Conservation (phyloP, 2,113 vertebrate species). For the Leptobrachium ailaonicum region DNA sequence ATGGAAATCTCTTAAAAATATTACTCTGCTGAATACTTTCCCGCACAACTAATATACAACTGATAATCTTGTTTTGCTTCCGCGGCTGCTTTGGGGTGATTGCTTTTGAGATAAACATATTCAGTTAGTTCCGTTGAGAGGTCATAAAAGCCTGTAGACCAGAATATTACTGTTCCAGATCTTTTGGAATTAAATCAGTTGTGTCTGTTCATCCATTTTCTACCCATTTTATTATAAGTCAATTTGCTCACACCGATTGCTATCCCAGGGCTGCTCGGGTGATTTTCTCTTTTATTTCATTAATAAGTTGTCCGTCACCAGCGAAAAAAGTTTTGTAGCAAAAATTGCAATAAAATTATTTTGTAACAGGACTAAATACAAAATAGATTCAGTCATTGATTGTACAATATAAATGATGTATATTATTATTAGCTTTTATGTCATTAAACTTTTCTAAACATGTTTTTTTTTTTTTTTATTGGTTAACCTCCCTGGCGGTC, state of each 20-base stretch:
- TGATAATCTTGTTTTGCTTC: not conserved
- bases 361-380: too few species aligned
- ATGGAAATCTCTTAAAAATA: slow-evolving; percentile 1
- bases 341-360: not conserved
- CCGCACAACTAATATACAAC: not conserved
- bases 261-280: not conserved
- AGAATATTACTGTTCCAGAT: not conserved
- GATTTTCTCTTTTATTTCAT: not conserved
- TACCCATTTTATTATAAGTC: not conserved
- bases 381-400: too few species aligned
- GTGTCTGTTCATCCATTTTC: slow-evolving; percentile 7
- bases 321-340: not conserved
- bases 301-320: too few species aligned
- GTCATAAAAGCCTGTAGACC: not conserved
- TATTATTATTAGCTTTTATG: too few species aligned
- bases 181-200: slow-evolving; percentile 1
- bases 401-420: too few species aligned
- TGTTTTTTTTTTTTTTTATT: too few species aligned
- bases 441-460: too few species aligned
- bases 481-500: too few species aligned
- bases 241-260: slow-evolving; percentile 25
- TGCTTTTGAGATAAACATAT: slow-evolving; percentile 10
- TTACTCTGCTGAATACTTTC: not conserved
- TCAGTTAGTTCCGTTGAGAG: not conserved
- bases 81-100: not conserved